phyloP scores from a whole-genome alignment of 2,797 vertebrate genomes.

The Cetoscarus ocellatus region DNA sequence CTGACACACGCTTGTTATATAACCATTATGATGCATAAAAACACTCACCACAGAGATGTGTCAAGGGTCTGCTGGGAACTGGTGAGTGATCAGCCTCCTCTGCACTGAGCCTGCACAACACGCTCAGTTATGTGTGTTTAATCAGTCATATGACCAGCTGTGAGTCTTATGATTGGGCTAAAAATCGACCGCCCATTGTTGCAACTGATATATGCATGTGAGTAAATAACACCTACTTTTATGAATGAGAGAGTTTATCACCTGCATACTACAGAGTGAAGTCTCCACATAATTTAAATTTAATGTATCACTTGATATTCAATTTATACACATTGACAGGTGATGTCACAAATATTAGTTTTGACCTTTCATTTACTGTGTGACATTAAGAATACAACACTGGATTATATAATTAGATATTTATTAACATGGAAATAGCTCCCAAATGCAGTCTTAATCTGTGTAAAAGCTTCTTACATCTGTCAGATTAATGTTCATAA shows the following conservation, averaged over 20 bases:
- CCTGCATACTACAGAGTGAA: not conserved
- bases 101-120: not conserved
- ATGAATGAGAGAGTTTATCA: not conserved
- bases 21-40: not conserved
- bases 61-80: accelerated
- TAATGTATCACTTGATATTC: too few species aligned
- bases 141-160: slow-evolving; percentile 52
- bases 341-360: too few species aligned
- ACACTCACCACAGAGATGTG: slow-evolving; percentile 39
- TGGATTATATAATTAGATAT: not conserved
- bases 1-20: not conserved
- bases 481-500: not conserved
- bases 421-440: not conserved
- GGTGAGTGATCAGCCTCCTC: not conserved
- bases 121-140: not conserved
- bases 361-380: too few species aligned
- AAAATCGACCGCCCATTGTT: slow-evolving; percentile 6
- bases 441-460: not conserved
- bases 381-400: not conserved
- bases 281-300: not conserved
- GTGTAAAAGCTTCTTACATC: not conserved
- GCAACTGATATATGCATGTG: not conserved
- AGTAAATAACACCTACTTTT: not conserved
- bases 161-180: slow-evolving; percentile 36
- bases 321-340: too few species aligned